Percentiles rank a stretch among this genome's conserved stretches.
phyloP scores from a whole-genome alignment of 2,888 invertebrate species.

The Molanna angustata region DNA sequence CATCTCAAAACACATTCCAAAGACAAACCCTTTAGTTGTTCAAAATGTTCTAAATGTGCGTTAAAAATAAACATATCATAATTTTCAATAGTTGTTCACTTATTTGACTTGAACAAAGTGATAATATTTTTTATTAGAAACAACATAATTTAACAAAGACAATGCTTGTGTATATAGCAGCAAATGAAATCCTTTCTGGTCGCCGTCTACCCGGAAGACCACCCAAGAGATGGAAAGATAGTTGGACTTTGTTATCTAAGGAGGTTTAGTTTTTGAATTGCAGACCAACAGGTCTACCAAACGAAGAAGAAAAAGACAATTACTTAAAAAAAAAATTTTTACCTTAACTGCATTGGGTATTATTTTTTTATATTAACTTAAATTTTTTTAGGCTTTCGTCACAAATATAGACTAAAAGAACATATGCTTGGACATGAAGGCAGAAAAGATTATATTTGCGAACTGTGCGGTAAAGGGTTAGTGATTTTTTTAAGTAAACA shows the following conservation, averaged over 20 bases:
- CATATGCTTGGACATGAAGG: constrained; percentile 25
- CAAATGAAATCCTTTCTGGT: too few species aligned
- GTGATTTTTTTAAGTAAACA: constrained; percentile 6
- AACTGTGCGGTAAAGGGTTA: constrained; percentile 26
- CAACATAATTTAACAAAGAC: neutral
- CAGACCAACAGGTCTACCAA: too few species aligned
- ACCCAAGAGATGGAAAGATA: too few species aligned
- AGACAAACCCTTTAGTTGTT: constrained; percentile 18
- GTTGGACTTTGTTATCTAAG: neutral
- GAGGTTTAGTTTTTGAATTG: too few species aligned
- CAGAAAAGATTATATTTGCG: constrained; percentile 24
- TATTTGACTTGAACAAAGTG: neutral
- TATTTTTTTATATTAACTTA: neutral
- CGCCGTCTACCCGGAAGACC: too few species aligned
- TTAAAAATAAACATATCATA: neutral
- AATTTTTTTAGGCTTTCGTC: constrained; percentile 16
- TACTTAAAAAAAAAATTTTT: neutral
- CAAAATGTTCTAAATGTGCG: constrained; percentile 19
- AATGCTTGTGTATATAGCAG: neutral
- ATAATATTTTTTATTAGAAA: neutral
- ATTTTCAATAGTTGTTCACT: neutral
- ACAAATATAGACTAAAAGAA: constrained; percentile 22
- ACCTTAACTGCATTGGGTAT: too few species aligned
- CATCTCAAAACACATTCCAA: constrained; percentile 17
- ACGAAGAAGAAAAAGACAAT: too few species aligned